These are phyloP conservation scores for Drosophila equinoxialis DNA, from an alignment of 1,140 invertebrate genomes.

Conservation along the genomic window DNA sequence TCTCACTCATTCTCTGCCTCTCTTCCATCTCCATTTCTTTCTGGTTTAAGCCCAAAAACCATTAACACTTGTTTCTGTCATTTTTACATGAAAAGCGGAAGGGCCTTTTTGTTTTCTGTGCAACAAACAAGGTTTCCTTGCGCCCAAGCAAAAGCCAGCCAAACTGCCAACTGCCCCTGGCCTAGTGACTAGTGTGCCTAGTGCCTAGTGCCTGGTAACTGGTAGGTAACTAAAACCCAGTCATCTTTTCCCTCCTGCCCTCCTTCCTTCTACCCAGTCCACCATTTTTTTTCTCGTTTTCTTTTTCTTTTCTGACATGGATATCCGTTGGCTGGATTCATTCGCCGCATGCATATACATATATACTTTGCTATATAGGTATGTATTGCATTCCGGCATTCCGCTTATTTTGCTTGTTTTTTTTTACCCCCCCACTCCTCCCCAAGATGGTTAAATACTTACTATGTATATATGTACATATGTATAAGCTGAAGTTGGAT, in stretches of 20 bases:
- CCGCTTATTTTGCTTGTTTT: constrained; percentile 3
- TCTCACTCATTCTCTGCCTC: background rate
- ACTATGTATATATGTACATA: background rate
- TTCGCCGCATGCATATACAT: constrained; percentile 17
- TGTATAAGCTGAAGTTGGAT: background rate
- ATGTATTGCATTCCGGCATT: constrained; percentile 30
- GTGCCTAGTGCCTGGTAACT: background rate
- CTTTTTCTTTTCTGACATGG: constrained; percentile 64
- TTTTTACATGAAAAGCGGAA: constrained; percentile 78
- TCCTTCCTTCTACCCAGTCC: background rate
- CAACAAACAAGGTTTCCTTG: constrained; percentile 76
- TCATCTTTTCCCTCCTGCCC: constrained; percentile 1
- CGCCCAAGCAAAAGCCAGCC: constrained; percentile 26
- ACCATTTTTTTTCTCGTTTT: background rate
- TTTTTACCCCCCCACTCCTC: background rate
- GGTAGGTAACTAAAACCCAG: constrained; percentile 7
- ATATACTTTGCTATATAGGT: constrained; percentile 22
- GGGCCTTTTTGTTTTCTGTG: constrained; percentile 77
- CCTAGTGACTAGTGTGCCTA: constrained; percentile 30
- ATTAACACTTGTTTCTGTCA: constrained; percentile 81
- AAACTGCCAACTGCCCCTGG: constrained; percentile 47
- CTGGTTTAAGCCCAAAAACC: constrained; percentile 67
- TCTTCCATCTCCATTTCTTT: constrained; percentile 1
- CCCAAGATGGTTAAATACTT: constrained; percentile 4
- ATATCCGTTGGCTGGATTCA: constrained; percentile 73